These are phyloP conservation scores for Morbakka virulenta DNA, from an alignment of 30 jellyfish, hydroid and myxozoan species.

Conservation along the genomic window DNA sequence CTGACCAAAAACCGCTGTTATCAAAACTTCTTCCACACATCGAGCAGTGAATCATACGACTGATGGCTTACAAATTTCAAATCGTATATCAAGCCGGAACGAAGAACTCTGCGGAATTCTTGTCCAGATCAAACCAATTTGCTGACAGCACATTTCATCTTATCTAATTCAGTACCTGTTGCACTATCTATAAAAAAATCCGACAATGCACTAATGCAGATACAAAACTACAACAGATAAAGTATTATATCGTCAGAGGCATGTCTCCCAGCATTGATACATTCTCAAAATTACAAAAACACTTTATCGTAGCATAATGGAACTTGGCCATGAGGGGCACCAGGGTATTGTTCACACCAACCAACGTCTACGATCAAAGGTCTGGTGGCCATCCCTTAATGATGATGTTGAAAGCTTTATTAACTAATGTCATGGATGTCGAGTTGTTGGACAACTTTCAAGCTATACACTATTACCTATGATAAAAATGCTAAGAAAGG, in stretches of 20 bases:
- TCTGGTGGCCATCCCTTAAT: conserved; percentile 31
- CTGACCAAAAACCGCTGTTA: conserved; percentile 25
- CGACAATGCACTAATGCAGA: no score
- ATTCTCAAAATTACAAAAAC: no score
- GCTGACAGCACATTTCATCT: no score
- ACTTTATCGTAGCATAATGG: no score
- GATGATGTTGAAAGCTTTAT: conserved; percentile 6
- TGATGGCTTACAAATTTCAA: conserved; percentile 5
- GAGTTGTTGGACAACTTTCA: no score
- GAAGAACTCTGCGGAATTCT: background rate
- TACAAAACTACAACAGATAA: no score
- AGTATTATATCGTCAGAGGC: no score
- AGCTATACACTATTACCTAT: no score
- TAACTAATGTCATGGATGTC: conserved; percentile 18
- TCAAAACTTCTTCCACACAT: background rate
- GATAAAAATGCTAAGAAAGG: no score
- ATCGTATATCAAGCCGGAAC: background rate
- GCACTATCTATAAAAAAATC: no score
- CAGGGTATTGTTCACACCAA: conserved; percentile 42
- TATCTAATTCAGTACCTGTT: no score
- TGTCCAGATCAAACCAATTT: conserved; percentile 12
- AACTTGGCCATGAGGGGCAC: conserved; percentile 7
- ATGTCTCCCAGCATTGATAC: no score
- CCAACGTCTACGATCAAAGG: conserved; percentile 36
- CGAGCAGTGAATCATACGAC: background rate